phyloP scores from a whole-genome alignment of 2,888 invertebrate species.

The Taphrorychus bicolor region DNA sequence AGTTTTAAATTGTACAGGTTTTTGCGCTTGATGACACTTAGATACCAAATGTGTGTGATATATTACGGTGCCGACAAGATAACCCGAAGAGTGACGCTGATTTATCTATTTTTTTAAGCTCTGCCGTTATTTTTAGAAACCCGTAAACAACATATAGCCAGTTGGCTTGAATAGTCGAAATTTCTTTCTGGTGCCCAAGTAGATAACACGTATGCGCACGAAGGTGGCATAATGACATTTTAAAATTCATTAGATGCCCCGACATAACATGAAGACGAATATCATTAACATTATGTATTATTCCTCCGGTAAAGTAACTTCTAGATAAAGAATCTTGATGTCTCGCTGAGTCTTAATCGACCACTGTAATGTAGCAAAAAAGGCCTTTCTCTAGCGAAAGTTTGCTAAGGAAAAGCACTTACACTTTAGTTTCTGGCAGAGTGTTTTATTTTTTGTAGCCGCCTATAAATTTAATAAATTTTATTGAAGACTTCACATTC shows the following conservation, averaged over 20 bases:
- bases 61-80: constrained; percentile 37
- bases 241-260: neutral
- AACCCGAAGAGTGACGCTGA: constrained; percentile 39
- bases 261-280: neutral
- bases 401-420: no score
- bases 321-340: no score
- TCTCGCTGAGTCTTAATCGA: no score
- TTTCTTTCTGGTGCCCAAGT: neutral
- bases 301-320: no score
- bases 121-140: constrained; percentile 30
- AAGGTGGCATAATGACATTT: neutral
- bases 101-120: constrained; percentile 29
- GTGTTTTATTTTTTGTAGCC: no score
- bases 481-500: no score
- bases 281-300: neutral
- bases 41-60: constrained; percentile 36
- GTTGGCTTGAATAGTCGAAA: neutral
- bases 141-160: constrained; percentile 31
- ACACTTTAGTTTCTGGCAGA: no score
- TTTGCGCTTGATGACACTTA: constrained; percentile 33
- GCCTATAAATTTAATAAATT: no score
- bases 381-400: no score
- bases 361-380: no score
- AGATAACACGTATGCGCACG: neutral
- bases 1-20: constrained; percentile 25